Base-by-base conservation (phyloP, 2,797 vertebrate genomes). In the Kryptolebias ocellatus region DNA sequence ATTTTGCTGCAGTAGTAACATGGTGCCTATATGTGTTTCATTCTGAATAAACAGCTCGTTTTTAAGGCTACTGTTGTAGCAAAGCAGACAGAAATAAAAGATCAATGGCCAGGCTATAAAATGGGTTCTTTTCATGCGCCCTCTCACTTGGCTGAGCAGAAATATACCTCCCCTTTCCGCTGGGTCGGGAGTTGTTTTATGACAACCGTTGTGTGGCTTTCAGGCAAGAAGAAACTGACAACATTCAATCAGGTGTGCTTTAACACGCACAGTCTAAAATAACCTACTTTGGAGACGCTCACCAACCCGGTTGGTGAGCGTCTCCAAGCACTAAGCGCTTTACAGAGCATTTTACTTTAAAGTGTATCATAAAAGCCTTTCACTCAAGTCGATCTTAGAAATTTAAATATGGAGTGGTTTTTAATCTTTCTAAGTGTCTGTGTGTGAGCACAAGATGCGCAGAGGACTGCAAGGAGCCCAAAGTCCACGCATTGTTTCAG, bases 401-500 rank as follows among this genome's bases (percentile, higher is more conserved):
- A 34, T 7, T 34, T 34, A 24, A 24, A 24, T 24, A 34, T 34
- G 1, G 34, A 3, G 39, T 42, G 11, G 1, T 42, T 42, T 53
- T 59, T 37, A 1, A 27, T 44, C 27, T 77, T 55, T 74, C 2
- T 24, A 24, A 24, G 6, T 39, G 53, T 15, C 15, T 66, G 56
- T 54, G 52, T 65, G 70, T 31, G 28, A 29, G 53, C 55, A 37
- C 78, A 83, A 50, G 75, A 83, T 74, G 83, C 64, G 65, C 83
- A 78, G 56, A 59, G 78, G 66, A 45, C 69, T 59, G 72, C 74
- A 72, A 60, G 51, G 53, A 67, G 59, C 66, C 63, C 56, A 29
- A 63, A 64, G 81, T 74, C 78, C 47, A 51, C 18, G 59, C 76
- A 88, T 90, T 91, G 84, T 89, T 85, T 86, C 78, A 76, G 80